Evolutionary conservation across 2,888 invertebrate species (phyloP).

Genomic region (Galeopsomyia nigrocyanea): DNA sequence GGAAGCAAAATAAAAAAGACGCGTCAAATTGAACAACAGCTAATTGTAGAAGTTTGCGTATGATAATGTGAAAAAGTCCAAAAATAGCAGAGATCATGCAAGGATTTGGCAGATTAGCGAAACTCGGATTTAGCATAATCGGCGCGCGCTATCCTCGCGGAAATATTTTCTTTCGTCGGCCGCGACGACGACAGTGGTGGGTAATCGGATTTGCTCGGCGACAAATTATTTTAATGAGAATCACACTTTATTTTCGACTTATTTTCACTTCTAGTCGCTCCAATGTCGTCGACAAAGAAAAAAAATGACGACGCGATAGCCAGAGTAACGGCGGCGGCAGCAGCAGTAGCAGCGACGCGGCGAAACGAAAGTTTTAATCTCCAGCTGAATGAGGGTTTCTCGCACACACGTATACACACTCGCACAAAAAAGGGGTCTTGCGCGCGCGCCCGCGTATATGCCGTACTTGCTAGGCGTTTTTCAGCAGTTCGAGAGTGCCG

Average conservation of each 20-base stretch:
- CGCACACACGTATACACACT: too few relatives aligned
- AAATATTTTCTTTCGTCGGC: slow-evolving; percentile 8
- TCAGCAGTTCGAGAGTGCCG: neutral
- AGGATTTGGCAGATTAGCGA: too few relatives aligned
- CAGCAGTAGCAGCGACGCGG: too few relatives aligned
- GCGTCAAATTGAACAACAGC: too few relatives aligned
- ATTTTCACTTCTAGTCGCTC: neutral
- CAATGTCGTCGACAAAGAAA: neutral
- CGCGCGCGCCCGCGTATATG: too few relatives aligned
- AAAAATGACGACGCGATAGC: slow-evolving; percentile 23
- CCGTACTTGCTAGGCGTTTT: neutral
- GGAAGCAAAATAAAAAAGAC: too few relatives aligned
- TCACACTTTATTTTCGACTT: slow-evolving; percentile 12
- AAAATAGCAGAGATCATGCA: too few relatives aligned
- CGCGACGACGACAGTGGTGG: neutral
- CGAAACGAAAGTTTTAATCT: slow-evolving; percentile 31
- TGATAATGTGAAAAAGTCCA: too few relatives aligned
- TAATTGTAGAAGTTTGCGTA: too few relatives aligned
- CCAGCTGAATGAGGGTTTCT: slow-evolving; percentile 10
- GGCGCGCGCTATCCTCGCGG: neutral
- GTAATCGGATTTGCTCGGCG: slow-evolving; percentile 33
- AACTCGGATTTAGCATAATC: too few relatives aligned
- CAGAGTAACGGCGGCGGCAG: neutral
- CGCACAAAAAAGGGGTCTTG: too few relatives aligned
- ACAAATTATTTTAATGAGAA: slow-evolving; percentile 41